Percentiles rank a stretch among this genome's conserved stretches.
These are phyloP conservation scores for Drosophila diplacantha DNA, from an alignment of 2,888 invertebrate species.

Conservation along the genomic window DNA sequence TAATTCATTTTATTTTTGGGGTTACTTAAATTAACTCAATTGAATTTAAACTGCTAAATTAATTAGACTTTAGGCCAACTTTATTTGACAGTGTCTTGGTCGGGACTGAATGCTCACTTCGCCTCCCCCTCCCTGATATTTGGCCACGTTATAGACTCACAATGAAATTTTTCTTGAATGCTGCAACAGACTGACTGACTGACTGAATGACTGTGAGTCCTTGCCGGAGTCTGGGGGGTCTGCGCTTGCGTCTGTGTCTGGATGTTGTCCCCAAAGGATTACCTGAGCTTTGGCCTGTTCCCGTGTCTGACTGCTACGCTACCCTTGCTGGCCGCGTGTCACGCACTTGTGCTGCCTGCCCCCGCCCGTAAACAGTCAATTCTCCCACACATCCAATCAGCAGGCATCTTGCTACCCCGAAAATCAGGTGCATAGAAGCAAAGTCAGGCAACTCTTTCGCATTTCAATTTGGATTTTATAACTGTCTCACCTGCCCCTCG, in stretches of 20 bases:
- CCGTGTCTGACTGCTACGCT: slow-evolving; percentile 35
- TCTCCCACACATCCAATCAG: slow-evolving; percentile 35
- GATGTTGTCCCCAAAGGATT: slow-evolving; percentile 65
- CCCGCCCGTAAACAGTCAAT: slow-evolving; percentile 50
- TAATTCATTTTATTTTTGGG: neutral
- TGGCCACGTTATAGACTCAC: slow-evolving; percentile 48
- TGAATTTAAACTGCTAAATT: too few species aligned
- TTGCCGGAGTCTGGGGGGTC: slow-evolving; percentile 14
- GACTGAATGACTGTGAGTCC: slow-evolving; percentile 7
- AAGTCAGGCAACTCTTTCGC: slow-evolving; percentile 33
- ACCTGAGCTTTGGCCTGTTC: slow-evolving; percentile 66
- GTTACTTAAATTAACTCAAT: too few species aligned
- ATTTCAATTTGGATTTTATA: slow-evolving; percentile 56
- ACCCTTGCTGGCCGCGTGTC: slow-evolving; percentile 39
- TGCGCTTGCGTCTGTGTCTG: slow-evolving; percentile 34
- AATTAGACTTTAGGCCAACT: neutral
- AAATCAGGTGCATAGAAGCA: slow-evolving; percentile 21
- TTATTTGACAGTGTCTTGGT: slow-evolving; percentile 8
- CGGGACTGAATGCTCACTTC: slow-evolving; percentile 20
- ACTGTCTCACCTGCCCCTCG: slow-evolving; percentile 22
- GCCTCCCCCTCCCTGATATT: slow-evolving; percentile 25
- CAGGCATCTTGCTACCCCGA: neutral
- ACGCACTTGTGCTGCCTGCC: slow-evolving; percentile 52
- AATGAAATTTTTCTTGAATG: slow-evolving; percentile 58
- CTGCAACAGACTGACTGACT: slow-evolving; percentile 18